Evolutionary conservation across 2,113 vertebrate genomes (phyloP), one percentile per base, ranked within the genome.

Genomic region (Hydrochoerus hydrochaeris): DNA sequence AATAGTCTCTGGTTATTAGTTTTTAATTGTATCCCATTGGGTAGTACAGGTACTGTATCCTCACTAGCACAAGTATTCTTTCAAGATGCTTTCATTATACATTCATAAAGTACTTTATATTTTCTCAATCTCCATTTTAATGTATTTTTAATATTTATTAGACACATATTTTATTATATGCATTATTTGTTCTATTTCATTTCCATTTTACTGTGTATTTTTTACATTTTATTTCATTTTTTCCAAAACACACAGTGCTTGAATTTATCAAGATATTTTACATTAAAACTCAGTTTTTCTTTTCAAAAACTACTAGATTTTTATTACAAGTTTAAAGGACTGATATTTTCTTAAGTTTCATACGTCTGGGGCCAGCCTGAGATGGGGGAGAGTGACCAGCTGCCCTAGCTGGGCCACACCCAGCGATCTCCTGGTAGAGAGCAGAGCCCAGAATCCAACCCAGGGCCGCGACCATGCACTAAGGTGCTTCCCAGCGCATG

Each of bases 241-340:
- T 32, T 28, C 13, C 12, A 17, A 67, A 62, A 82, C 63, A 65
- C 30, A 95, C 52, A 60, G 82, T 78, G 3, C 1, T 85, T 94
- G 28, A 52, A 85, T 81, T 96, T 91, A 96, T 95, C 96, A 57
- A 90, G 32, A 30, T 73, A 38, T 69, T 83, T 77, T 32, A 19
- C 4, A 57, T 4, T 16, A 32, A 32, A 65, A 46, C 58, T 84
- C 7, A 78, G 84, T 16, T 73, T 20, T 16, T 32, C 58, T 73
- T 93, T 44, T 14, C 24, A 60, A 94, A 54, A 81, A 46, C 35
- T 84, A 63, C 57, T 85, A 1, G 63, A 65, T 8, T n/a, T 83
- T 85, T 58, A 83, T 88, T 88, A 38, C 41, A 88, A 91, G 20
- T 46, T 57, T 91, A 75, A 85, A 89, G 52, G 5, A 38, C 19